Base-by-base conservation (phyloP, 2,797 vertebrate genomes). In the Fratercula arctica region DNA sequence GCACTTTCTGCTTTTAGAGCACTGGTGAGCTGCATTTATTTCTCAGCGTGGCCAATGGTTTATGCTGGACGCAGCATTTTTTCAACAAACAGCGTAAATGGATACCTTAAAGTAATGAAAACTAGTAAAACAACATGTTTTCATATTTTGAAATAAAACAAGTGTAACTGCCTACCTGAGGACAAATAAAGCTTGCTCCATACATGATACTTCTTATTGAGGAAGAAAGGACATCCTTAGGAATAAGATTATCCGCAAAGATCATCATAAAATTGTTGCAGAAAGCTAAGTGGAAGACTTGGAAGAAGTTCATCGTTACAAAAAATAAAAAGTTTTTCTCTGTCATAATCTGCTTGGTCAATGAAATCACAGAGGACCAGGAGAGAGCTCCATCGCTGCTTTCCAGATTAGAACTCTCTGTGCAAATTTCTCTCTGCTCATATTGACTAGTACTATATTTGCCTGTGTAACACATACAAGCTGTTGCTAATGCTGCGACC, bases 211-310 rank as follows among this genome's bases (percentile, higher is more conserved):
- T 99, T 97, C 98, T 99, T 66, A 98, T 23, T 64, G 98, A 95
- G 8, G 98, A 97, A 18, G 99, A 98, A 78, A 99, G 98, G 60
- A 97, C 97, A 43, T 98, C 91, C 19, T 92, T 95, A 18, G 99
- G 99, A 96, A 99, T 99, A 81, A 99, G 98, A 89, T 98, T 98
- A 89, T 99, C 99, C 0, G 97, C 95, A 88, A 99, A 99, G 92
- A 99, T 99, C 96, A 99, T 98, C 96, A 99, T 99, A 89, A 99
- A 99, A 97, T 99, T 99, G 97, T 94, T 99, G 89, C 98, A 98
- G 97, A 99, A 99, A 33, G 98, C 98, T 69, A 99, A 87, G 89
- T 99, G 98, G 96, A 99, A 99, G 89, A 99, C 98, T 97, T 99
- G 99, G 94, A 98, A 99, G 96, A 99, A 99, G 98, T 99, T 99